Evolutionary conservation across 2,888 invertebrate species (phyloP).

Genomic region (Mystacides longicornis): DNA sequence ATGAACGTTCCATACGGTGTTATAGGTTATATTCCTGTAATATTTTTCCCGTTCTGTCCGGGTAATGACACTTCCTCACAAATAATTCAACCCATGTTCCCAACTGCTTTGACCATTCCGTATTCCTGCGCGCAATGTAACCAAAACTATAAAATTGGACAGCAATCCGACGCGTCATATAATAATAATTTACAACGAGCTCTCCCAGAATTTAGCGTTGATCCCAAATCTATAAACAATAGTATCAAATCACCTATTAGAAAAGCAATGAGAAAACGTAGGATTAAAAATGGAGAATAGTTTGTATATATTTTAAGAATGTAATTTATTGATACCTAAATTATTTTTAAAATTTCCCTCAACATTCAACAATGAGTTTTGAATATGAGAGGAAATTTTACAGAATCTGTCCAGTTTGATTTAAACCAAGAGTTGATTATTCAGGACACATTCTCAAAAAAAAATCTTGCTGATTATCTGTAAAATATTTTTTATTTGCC

Average conservation of each 20-base stretch:
- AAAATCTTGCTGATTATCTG: background rate
- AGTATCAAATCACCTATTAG: slow-evolving; percentile 29
- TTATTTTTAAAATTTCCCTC: background rate
- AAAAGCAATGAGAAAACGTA: slow-evolving; percentile 12
- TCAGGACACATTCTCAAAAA: background rate
- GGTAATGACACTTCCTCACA: slow-evolving; percentile 43
- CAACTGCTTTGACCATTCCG: slow-evolving; percentile 52
- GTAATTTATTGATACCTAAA: background rate
- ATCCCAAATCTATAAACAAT: slow-evolving; percentile 20
- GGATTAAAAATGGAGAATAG: background rate
- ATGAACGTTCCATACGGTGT: slow-evolving; percentile 48
- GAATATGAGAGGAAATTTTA: background rate
- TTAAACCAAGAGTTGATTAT: too few relatives aligned
- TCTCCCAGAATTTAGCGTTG: slow-evolving; percentile 28
- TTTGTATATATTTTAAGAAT: background rate
- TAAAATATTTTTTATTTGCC: too few relatives aligned
- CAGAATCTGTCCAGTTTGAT: background rate
- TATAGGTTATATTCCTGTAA: slow-evolving; percentile 63
- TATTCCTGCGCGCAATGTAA: slow-evolving; percentile 56
- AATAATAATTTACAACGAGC: slow-evolving; percentile 29
- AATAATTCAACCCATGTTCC: slow-evolving; percentile 51
- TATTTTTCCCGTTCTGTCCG: slow-evolving; percentile 62
- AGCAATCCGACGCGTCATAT: slow-evolving; percentile 6
- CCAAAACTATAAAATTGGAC: slow-evolving; percentile 25
- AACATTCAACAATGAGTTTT: background rate